Percentiles rank a stretch among this genome's conserved stretches.
Evolutionary conservation across 2,797 vertebrate species (phyloP).

Genomic region (Antennarius maculatus): DNA sequence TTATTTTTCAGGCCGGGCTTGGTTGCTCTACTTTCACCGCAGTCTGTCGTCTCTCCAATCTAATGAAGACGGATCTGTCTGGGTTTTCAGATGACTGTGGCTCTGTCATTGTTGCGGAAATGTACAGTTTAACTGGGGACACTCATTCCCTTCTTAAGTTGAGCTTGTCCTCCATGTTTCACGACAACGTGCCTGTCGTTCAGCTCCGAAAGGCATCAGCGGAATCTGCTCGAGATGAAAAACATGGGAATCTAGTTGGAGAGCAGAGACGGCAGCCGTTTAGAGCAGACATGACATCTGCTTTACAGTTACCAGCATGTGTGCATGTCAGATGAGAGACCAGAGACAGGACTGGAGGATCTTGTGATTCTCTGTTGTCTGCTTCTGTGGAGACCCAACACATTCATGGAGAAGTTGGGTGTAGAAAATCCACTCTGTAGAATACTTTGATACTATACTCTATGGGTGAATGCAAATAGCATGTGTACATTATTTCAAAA

Average conservation of each 20-base stretch:
- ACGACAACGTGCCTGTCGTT: constrained; percentile 69
- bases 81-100: constrained; percentile 29
- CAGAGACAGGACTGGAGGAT: constrained; percentile 45
- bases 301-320: constrained; percentile 73
- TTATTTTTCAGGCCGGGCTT: constrained; percentile 38
- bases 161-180: constrained; percentile 45
- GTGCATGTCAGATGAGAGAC: constrained; percentile 73
- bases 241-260: constrained; percentile 69
- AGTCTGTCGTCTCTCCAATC: constrained; percentile 5
- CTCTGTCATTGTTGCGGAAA: constrained; percentile 50
- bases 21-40: constrained; percentile 37
- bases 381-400: constrained; percentile 28
- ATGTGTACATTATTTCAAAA: no score
- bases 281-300: constrained; percentile 75
- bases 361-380: constrained; percentile 51
- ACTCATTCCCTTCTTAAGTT: constrained; percentile 32
- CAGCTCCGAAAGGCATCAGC: constrained; percentile 61
- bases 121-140: constrained; percentile 42
- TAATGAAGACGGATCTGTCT: constrained; percentile 59
- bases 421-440: constrained; percentile 10
- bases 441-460: neutral
- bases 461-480: neutral
- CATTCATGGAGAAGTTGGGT: constrained; percentile 10
- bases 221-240: constrained; percentile 74
- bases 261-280: constrained; percentile 73